phyloP scores from a whole-genome alignment of 1,140 invertebrate genomes.

The Lucilia sericata region DNA sequence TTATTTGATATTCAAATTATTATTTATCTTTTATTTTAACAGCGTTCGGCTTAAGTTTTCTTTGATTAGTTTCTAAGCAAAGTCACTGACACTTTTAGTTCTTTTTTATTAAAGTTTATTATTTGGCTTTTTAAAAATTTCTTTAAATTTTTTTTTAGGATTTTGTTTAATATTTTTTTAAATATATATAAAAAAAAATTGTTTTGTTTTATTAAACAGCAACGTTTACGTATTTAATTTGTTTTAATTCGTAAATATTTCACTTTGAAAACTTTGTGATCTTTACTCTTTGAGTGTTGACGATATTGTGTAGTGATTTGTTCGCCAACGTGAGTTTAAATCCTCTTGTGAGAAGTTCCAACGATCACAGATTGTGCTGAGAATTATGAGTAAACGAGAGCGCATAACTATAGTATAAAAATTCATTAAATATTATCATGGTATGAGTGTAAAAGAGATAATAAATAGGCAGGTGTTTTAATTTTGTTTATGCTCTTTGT shows the following conservation, averaged over 20 bases:
- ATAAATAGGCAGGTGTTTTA: conserved; percentile 35
- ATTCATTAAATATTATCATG: background rate
- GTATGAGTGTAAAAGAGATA: conserved; percentile 27
- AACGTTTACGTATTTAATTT: conserved; percentile 11
- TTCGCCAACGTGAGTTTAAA: conserved; percentile 64
- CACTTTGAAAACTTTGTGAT: conserved; percentile 30
- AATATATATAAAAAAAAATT: background rate
- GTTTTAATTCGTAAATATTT: background rate
- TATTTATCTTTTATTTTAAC: conserved; percentile 16
- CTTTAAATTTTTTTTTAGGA: conserved; percentile 19
- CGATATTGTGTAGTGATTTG: conserved; percentile 66
- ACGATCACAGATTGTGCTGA: conserved; percentile 31
- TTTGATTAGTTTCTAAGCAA: conserved; percentile 34
- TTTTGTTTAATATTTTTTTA: conserved; percentile 1
- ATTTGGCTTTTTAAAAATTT: conserved; percentile 55
- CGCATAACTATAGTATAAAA: conserved; percentile 15
- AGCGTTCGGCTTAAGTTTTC: conserved; percentile 20
- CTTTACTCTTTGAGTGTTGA: conserved; percentile 60
- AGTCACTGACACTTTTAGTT: conserved; percentile 65
- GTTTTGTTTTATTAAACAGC: background rate
- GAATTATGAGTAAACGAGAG: conserved; percentile 52
- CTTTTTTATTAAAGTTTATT: conserved; percentile 52
- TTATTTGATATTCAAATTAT: conserved; percentile 14
- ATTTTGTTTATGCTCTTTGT: background rate
- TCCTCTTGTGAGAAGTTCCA: conserved; percentile 45